Evolutionary conservation across 53 echinoderm and acorn worm genomes (phyloP), one percentile per base, ranked within the genome.

Genomic region (Pentamera pediparva): DNA sequence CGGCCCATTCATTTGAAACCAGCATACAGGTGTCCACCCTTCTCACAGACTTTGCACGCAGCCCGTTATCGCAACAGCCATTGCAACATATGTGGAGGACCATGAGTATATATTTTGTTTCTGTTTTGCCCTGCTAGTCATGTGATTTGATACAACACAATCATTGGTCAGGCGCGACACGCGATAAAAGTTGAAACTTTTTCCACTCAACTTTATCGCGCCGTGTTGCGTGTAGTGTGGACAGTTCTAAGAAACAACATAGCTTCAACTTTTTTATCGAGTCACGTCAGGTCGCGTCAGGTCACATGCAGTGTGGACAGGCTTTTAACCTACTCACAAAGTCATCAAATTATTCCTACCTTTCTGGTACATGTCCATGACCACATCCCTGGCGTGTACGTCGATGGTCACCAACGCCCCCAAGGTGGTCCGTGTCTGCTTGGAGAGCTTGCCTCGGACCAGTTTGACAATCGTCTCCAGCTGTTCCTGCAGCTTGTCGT

Each of bases 391-490:
- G 28, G 98, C 98, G 35, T 98, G 98, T 65, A 98, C 98, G 61
- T 98, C 98, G 26, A 98, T 98, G 47, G 85, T 85, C 0, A 90
- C 89, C 28, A 98, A 86, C 30, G 98, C 98, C 69, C 98, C 91
- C 56, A 98, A 57, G 25, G 91, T 92, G 12, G 81, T 92, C 59
- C 98, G 88, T 0, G 98, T 98, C 83, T 91, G 98, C 60, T 98
- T 98, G 60, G 98, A 98, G 7, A 98, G 91, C 59, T 98, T 98
- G 63, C 98, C 98, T 5, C 98, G 82, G 21, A 98, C 98, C 77
- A 98, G 85, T 9, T 83, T 75, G 10, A 98, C 98, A 35, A 98
- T 92, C 4, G 81, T 73, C 7, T 75, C 67, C 20, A 98, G 79
- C 67, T 98, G 98, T 1, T 65, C 58, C 72, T 90, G 85, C 17